A percentile compares a stretch with the other conserved stretches of the same genome.
Conservation (phyloP, 2,113 vertebrate species). For the Mustelus asterias region DNA sequence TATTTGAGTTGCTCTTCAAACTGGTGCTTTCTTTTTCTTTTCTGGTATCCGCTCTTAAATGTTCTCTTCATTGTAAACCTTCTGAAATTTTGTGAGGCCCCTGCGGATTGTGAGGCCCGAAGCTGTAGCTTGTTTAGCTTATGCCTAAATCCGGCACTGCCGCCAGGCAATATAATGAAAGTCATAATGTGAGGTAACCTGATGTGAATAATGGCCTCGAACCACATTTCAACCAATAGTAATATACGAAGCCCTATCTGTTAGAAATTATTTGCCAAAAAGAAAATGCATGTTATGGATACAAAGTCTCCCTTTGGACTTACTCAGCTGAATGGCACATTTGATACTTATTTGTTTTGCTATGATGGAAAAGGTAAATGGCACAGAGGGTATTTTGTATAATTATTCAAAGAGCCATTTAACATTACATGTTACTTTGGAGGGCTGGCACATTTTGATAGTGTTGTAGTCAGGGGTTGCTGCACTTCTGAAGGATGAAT, state of each 20-base stretch:
- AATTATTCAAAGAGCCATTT: background rate
- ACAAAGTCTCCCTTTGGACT: background rate
- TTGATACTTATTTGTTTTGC: background rate
- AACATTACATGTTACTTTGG: background rate
- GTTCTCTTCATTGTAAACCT: too few species aligned
- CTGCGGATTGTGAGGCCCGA: too few species aligned
- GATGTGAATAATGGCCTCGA: background rate
- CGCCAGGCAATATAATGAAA: background rate
- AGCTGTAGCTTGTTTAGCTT: too few species aligned
- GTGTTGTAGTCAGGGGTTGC: background rate
- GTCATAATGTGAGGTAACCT: background rate
- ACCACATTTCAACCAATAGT: background rate
- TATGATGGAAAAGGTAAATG: background rate
- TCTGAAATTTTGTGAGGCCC: too few species aligned
- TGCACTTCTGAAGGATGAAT: slow-evolving; percentile 9
- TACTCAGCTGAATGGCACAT: background rate
- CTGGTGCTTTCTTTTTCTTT: too few species aligned
- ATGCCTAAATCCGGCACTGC: too few species aligned
- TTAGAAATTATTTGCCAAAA: background rate
- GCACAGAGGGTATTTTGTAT: background rate
- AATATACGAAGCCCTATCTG: background rate
- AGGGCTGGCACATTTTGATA: background rate
- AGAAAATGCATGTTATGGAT: background rate
- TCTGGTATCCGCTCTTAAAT: too few species aligned
- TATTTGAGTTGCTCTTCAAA: too few species aligned